Evolutionary conservation across 2,797 vertebrate genomes (phyloP).

Genomic region (Cossypha dichroa): DNA sequence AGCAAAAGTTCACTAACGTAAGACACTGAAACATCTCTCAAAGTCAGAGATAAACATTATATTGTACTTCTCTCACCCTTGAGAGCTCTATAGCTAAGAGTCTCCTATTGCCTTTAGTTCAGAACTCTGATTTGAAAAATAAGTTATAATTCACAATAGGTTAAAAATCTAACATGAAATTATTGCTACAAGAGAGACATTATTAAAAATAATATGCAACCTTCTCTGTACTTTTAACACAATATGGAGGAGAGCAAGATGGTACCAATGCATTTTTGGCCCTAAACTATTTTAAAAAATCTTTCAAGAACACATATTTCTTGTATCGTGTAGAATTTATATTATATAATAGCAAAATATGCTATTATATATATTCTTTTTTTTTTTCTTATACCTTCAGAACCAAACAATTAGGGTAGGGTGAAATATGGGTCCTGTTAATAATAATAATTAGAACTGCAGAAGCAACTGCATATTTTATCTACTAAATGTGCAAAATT

Average conservation of each 20-base stretch:
- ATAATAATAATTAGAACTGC: background rate
- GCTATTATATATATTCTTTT: background rate
- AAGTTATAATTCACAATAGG: background rate
- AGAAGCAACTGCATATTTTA: background rate
- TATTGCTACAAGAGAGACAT: background rate
- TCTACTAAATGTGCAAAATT: background rate
- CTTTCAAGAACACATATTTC: background rate
- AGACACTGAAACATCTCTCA: background rate
- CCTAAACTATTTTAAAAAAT: background rate
- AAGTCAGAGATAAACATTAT: background rate
- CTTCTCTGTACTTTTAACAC: background rate
- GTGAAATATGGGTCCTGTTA: background rate
- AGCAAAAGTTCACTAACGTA: fast-evolving
- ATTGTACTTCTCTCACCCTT: background rate
- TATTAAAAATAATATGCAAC: background rate
- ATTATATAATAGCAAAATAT: background rate
- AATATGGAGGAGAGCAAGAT: background rate
- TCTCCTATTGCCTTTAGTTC: background rate
- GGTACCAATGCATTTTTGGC: background rate
- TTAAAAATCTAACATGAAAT: background rate
- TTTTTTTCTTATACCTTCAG: background rate
- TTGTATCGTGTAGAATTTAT: background rate
- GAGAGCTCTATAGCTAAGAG: background rate
- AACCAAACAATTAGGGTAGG: background rate
- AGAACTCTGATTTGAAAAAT: background rate